A percentile compares a stretch with the other conserved stretches of the same genome.
Evolutionary conservation across 2,797 vertebrate genomes (phyloP).

Genomic region (Heteromormyrus szaboi): DNA sequence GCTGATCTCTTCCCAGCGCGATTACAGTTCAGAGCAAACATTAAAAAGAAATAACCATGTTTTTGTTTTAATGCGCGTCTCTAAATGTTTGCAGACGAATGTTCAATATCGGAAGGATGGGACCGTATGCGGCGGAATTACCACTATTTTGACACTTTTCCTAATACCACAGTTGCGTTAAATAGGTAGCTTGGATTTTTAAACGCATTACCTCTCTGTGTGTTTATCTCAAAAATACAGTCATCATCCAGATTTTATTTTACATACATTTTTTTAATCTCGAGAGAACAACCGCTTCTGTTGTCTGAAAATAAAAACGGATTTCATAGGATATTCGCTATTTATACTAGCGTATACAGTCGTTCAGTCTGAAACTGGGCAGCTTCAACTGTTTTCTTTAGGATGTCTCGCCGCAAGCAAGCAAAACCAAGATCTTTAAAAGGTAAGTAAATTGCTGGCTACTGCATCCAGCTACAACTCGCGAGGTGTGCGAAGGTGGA

Average conservation of each 20-base stretch:
- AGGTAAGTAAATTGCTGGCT: slow-evolving; percentile 79
- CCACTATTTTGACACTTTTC: slow-evolving; percentile 62
- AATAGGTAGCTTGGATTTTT: slow-evolving; percentile 42
- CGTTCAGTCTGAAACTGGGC: slow-evolving; percentile 84
- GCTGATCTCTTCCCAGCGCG: slow-evolving; percentile 60
- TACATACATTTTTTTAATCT: slow-evolving; percentile 52
- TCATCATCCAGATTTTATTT: slow-evolving; percentile 40
- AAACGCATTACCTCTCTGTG: slow-evolving; percentile 43
- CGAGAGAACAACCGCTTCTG: slow-evolving; percentile 47
- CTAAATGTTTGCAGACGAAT: slow-evolving; percentile 55
- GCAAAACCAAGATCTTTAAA: slow-evolving; percentile 98
- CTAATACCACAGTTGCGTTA: slow-evolving; percentile 51
- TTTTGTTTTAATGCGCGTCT: slow-evolving; percentile 50
- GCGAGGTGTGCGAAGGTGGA: slow-evolving; percentile 18
- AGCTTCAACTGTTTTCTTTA: slow-evolving; percentile 92
- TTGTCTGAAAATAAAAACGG: slow-evolving; percentile 48
- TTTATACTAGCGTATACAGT: slow-evolving; percentile 48
- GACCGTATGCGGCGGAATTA: slow-evolving; percentile 62
- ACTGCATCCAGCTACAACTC: slow-evolving; percentile 35
- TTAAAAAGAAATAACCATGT: slow-evolving; percentile 57
- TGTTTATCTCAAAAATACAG: slow-evolving; percentile 56
- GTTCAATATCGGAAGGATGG: slow-evolving; percentile 62
- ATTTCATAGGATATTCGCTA: slow-evolving; percentile 41
- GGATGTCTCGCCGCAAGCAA: slow-evolving; percentile 99
- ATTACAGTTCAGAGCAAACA: slow-evolving; percentile 59